Evolutionary conservation across 1,140 invertebrate species (phyloP), one percentile per base, ranked within the genome.

Genomic region (Pissodes strobi): DNA sequence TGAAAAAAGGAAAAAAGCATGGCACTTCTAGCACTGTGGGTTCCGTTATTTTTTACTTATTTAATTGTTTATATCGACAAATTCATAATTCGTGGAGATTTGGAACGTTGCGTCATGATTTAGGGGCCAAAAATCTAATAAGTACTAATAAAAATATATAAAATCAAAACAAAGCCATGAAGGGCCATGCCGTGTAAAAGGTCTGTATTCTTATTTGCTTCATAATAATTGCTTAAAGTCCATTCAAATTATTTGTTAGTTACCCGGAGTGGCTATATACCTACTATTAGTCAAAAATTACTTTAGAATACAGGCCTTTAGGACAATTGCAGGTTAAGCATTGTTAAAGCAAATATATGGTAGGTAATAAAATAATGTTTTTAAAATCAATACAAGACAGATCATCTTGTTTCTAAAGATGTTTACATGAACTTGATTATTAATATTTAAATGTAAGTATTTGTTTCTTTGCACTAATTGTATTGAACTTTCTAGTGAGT

Each of bases 101-200:
- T 71, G 64, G 56, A 69, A 72, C 62, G 55, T 52, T 51, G 27
- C 41, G 46, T 59, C 19, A 58, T 51, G 12, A 27, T 58, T 30
- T 43, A 8, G 21, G 27, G 53, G 53, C 1, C 30, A 18, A n/a
- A 53, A 21, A 38, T 22, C 18, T 23, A 56, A 34, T 19, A 34
- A 41, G 21, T 23, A 66, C 53, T 64, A 60, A 57, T 34, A 34
- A 41, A 55, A 57, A 38, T 34, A 49, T n/a, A n/a, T n/a, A n/a
- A n/a, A n/a, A n/a, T n/a, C n/a, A 51, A 61, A 51, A 34, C 15
- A 8, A 43, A 74, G 73, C 70, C 75, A 78, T 78, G 76, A 76
- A 78, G 73, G 66, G 76, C 76, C 76, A 78, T 78, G 73, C 76
- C 76, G 74, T 76, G 43, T 61, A 13, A 62, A 58, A 45, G 22